Conservation (phyloP, 2,888 invertebrate species). For the Callinectes sapidus region DNA sequence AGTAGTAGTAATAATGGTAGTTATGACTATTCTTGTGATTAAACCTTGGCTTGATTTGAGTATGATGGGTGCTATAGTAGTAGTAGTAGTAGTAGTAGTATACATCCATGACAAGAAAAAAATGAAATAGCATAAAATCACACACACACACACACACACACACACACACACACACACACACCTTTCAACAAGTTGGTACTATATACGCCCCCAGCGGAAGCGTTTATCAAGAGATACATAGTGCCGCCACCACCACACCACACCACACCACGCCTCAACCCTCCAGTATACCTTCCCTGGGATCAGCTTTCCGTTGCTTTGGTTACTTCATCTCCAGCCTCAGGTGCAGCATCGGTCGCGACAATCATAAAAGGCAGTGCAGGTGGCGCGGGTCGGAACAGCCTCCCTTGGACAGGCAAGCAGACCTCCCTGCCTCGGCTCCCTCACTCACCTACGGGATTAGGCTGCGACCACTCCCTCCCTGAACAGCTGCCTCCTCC, state of each 20-base stretch:
- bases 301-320: too few species aligned
- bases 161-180: too few species aligned
- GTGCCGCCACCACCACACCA: too few species aligned
- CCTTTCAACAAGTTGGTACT: too few species aligned
- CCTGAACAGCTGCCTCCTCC: slow-evolving; percentile 14
- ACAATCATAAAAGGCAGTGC: background rate
- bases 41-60: too few species aligned
- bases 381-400: background rate
- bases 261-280: too few species aligned
- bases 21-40: background rate
- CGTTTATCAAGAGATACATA: too few species aligned
- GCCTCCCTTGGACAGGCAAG: background rate
- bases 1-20: background rate
- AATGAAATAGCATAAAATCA: background rate
- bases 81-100: too few species aligned
- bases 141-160: too few species aligned
- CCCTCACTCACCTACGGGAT: background rate
- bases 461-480: background rate
- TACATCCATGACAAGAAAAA: background rate
- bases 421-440: background rate
- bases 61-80: too few species aligned
- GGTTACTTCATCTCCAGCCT: background rate
- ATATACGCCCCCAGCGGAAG: too few species aligned
- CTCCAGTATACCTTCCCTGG: too few species aligned
- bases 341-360: background rate